Conservation (phyloP, 2,888 invertebrate species). For the Phytoseiulus persimilis region DNA sequence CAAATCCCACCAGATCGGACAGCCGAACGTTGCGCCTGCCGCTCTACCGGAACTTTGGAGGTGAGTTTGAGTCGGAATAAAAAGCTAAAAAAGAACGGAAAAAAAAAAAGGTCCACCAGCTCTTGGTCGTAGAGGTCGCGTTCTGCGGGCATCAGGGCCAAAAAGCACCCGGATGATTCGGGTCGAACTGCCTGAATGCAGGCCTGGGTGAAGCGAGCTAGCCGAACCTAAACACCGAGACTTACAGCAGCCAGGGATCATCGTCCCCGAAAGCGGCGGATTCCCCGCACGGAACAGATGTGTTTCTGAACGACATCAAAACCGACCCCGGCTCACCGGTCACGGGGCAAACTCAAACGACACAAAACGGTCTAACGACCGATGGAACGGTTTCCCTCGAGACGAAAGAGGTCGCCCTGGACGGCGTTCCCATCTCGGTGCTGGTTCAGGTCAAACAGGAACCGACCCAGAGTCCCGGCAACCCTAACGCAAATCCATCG, state of each 20-base stretch:
- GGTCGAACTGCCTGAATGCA: no score
- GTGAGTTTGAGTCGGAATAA: neutral
- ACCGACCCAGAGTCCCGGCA: neutral
- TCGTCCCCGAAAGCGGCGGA: slow-evolving; percentile 23
- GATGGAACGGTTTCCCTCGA: neutral
- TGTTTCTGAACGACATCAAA: slow-evolving; percentile 25
- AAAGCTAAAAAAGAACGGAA: no score
- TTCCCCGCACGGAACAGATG: slow-evolving; percentile 10
- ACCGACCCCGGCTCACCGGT: slow-evolving; percentile 23
- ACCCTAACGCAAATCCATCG: neutral
- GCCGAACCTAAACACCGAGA: neutral
- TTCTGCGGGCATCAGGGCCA: no score
- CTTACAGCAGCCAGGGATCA: slow-evolving; percentile 16
- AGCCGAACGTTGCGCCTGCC: neutral
- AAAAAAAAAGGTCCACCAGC: no score
- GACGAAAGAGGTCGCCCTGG: slow-evolving; percentile 31
- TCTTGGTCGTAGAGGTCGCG: no score
- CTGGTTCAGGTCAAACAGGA: slow-evolving; percentile 34
- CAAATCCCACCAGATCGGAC: slow-evolving; percentile 21
- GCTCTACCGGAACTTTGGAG: slow-evolving; percentile 20
- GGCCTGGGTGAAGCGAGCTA: neutral
- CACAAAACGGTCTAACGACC: neutral
- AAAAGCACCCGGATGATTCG: neutral
- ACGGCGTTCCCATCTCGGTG: slow-evolving; percentile 20
- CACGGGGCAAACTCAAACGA: neutral